Conservation (phyloP, 1,140 invertebrate genomes). For the Onthophagus taurus region DNA sequence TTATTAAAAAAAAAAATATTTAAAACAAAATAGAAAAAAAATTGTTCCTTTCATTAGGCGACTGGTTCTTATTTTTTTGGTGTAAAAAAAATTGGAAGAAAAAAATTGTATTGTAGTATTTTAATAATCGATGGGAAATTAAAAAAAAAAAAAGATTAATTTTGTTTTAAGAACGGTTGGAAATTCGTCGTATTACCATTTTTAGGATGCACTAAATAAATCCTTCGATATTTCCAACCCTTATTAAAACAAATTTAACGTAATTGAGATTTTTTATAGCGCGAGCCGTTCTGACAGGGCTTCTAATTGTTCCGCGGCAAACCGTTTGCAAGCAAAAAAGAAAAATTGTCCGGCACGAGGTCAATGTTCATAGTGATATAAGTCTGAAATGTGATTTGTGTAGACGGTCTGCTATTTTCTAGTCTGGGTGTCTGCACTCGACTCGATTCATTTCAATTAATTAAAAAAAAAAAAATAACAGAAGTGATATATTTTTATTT, state of each 20-base stretch:
- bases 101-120: not conserved
- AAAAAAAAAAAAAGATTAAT: too few species aligned
- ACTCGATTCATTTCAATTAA: constrained; percentile 17
- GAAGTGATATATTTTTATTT: constrained; percentile 21
- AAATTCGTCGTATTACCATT: too few species aligned
- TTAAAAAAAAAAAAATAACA: constrained; percentile 8
- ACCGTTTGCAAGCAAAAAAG: too few species aligned
- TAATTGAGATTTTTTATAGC: too few species aligned
- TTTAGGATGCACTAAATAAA: too few species aligned
- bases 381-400: constrained; percentile 6
- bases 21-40: too few species aligned
- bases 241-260: too few species aligned
- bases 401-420: constrained; percentile 20
- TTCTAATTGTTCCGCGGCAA: not conserved
- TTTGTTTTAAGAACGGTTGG: too few species aligned
- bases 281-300: too few species aligned
- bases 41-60: constrained; percentile 19
- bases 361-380: not conserved
- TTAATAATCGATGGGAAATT: not conserved
- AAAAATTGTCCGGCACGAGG: not conserved
- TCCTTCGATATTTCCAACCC: too few species aligned
- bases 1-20: too few species aligned
- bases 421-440: constrained; percentile 22
- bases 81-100: too few species aligned
- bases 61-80: constrained; percentile 1